phyloP scores from a whole-genome alignment of 2,113 vertebrate genomes.

The crab-eating macaque (Macaca fascicularis) region DNA sequence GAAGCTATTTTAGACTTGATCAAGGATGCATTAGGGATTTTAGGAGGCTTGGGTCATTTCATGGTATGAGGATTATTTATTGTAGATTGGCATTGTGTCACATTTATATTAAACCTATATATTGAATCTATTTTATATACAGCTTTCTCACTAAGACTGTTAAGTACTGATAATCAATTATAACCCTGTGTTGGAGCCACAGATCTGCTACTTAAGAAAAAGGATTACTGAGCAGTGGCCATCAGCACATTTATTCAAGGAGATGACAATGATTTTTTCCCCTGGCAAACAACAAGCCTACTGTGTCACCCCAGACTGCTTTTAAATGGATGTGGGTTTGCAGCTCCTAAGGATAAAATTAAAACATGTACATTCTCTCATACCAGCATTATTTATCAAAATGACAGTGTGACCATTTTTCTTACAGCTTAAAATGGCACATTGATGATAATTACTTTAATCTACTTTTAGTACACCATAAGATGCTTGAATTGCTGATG shows the following conservation, averaged over 20 bases:
- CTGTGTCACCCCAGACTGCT: constrained; percentile 58
- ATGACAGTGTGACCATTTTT: constrained; percentile 78
- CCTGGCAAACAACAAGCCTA: constrained; percentile 56
- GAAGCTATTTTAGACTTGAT: not conserved
- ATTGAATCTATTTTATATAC: constrained; percentile 45
- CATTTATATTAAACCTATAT: constrained; percentile 15
- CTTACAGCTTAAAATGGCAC: constrained; percentile 78
- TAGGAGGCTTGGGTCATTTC: not conserved
- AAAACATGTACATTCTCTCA: constrained; percentile 66
- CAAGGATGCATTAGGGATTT: not conserved
- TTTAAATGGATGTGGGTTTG: constrained; percentile 53
- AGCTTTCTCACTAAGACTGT: not conserved
- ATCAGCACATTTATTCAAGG: constrained; percentile 69
- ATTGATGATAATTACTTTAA: constrained; percentile 82
- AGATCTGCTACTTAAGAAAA: constrained; percentile 56
- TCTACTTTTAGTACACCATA: constrained; percentile 79
- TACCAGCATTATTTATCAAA: constrained; percentile 77
- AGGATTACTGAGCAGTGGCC: constrained; percentile 57
- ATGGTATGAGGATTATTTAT: not conserved
- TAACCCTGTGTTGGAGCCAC: constrained; percentile 36
- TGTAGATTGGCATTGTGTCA: not conserved
- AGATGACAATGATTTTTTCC: constrained; percentile 69
- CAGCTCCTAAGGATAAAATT: constrained; percentile 72
- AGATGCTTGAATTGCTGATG: constrained; percentile 81
- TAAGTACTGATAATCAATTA: constrained; percentile 54